Conservation (phyloP, 92 coral and sea anemone genomes). For the Phenganax subtilis region DNA sequence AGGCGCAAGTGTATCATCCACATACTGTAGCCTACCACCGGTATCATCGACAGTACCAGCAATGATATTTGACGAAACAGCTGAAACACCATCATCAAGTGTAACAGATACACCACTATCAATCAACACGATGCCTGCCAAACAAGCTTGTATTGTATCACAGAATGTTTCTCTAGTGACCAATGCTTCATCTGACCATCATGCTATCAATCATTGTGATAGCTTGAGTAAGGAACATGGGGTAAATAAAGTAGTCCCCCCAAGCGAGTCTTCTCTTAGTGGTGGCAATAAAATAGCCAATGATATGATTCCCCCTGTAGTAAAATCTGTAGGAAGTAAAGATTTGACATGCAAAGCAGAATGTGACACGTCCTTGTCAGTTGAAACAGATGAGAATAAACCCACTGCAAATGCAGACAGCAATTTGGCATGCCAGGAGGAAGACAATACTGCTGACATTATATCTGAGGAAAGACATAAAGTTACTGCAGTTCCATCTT, state of each 20-base stretch:
- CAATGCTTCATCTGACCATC: background rate
- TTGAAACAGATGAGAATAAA: no score
- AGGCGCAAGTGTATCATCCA: background rate
- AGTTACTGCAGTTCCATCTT: no score
- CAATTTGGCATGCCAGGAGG: no score
- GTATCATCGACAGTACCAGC: slow-evolving; percentile 1
- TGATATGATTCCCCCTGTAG: background rate
- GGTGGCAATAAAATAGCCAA: background rate
- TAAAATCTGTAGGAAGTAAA: background rate
- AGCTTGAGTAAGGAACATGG: background rate
- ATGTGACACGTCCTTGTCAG: no score
- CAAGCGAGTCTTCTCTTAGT: background rate
- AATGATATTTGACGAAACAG: slow-evolving; percentile 9
- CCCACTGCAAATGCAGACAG: no score
- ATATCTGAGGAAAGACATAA: no score
- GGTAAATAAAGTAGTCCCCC: background rate
- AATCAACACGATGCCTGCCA: slow-evolving; percentile 21
- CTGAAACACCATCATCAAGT: background rate
- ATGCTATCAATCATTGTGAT: background rate
- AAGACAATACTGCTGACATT: no score
- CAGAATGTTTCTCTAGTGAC: slow-evolving; percentile 43
- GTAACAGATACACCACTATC: slow-evolving; percentile 20
- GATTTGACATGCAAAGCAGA: background rate
- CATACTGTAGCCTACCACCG: slow-evolving; percentile 13
- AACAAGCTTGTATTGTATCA: slow-evolving; percentile 11